phyloP scores from a whole-genome alignment of 2,113 vertebrate species.

The Neodontobutis hainanensis region DNA sequence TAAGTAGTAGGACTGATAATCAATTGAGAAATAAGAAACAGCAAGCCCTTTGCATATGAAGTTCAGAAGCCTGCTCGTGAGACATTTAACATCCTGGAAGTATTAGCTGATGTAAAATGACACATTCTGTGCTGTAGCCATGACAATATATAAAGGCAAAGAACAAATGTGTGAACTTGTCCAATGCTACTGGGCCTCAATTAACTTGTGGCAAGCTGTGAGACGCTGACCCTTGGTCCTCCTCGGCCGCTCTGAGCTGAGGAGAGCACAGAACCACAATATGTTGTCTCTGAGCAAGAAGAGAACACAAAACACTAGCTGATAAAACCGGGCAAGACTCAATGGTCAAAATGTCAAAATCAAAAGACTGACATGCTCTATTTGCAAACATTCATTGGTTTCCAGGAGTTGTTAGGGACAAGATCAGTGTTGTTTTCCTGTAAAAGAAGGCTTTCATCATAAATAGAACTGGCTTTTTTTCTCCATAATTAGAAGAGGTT shows the following conservation, averaged over 20 bases:
- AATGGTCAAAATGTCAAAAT: not conserved
- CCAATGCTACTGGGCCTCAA: slow-evolving; percentile 54
- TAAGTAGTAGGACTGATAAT: no score
- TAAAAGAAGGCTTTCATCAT: slow-evolving; percentile 45
- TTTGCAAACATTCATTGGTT: slow-evolving; percentile 5
- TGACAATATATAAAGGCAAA: slow-evolving; percentile 6
- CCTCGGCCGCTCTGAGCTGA: slow-evolving; percentile 38
- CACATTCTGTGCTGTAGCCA: not conserved
- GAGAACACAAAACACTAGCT: not conserved
- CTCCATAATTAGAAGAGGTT: slow-evolving; percentile 44
- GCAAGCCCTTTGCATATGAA: no score
- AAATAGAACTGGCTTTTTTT: slow-evolving; percentile 45
- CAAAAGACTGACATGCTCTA: not conserved
- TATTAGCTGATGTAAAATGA: not conserved
- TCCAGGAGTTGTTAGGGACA: slow-evolving; percentile 24
- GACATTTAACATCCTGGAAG: not conserved
- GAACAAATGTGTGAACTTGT: slow-evolving; percentile 43
- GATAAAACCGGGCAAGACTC: slow-evolving; percentile 2
- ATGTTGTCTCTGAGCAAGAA: slow-evolving; percentile 34
- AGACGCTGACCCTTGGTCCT: slow-evolving; percentile 53
- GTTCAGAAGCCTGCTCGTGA: no score
- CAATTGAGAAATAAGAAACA: no score
- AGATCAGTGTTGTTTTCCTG: slow-evolving; percentile 30
- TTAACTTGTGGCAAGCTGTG: slow-evolving; percentile 61
- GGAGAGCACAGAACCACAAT: slow-evolving; percentile 48